Conservation (phyloP, 2,113 vertebrate genomes). For the Rhombomys opimus region DNA sequence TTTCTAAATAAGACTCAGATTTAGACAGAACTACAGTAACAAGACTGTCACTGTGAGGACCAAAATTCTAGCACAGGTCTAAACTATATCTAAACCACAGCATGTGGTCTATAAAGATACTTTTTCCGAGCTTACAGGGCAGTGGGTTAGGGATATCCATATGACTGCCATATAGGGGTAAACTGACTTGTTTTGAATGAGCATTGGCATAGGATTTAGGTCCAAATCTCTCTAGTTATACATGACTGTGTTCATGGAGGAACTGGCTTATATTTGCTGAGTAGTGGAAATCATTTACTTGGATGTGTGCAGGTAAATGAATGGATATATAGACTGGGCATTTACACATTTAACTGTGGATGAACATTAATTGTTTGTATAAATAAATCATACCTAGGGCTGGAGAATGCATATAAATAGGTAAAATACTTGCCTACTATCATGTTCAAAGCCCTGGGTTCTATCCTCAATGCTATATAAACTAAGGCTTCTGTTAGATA, state of each 20-base stretch:
- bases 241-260: background rate
- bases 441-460: background rate
- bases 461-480: background rate
- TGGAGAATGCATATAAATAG: background rate
- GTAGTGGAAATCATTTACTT: background rate
- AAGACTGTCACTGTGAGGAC: background rate
- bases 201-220: background rate
- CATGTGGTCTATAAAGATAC: background rate
- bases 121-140: background rate
- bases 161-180: background rate
- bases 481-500: background rate
- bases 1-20: background rate
- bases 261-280: background rate
- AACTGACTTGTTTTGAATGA: background rate
- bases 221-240: background rate
- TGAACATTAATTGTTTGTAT: background rate
- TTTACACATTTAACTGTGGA: background rate
- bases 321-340: background rate
- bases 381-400: background rate
- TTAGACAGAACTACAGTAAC: background rate
- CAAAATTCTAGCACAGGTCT: background rate
- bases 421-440: background rate
- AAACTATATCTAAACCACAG: background rate
- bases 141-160: background rate
- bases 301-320: background rate